Evolutionary conservation across 2,113 vertebrate genomes (phyloP).

Genomic region (Calidris pugnax): DNA sequence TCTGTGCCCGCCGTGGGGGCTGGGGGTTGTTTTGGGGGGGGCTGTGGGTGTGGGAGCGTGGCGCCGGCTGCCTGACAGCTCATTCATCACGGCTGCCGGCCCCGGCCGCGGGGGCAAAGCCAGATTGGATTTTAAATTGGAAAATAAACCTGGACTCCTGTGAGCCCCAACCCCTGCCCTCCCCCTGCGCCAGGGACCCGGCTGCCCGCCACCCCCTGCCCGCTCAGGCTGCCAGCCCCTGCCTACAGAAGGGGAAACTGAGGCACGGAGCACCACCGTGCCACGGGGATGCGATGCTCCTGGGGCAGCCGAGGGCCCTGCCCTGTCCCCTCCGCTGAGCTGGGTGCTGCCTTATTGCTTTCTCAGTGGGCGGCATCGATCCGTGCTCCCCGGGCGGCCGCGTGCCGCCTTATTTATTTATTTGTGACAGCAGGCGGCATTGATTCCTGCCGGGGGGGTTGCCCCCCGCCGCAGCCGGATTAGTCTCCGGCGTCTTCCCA

Average conservation of each 20-base stretch:
- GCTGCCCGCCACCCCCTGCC: not conserved
- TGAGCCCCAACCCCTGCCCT: not conserved
- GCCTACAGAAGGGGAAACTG: not conserved
- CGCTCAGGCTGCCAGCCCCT: not conserved
- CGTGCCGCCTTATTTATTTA: slow-evolving; percentile 49
- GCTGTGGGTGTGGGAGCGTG: not conserved
- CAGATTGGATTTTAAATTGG: slow-evolving; percentile 78
- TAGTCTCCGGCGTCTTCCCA: not conserved
- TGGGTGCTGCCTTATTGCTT: not conserved
- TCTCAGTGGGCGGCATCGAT: slow-evolving; percentile 13
- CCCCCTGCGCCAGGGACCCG: accelerated
- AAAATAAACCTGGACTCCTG: slow-evolving; percentile 40
- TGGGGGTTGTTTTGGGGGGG: not conserved
- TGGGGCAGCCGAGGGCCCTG: not conserved
- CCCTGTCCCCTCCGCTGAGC: not conserved
- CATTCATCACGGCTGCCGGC: slow-evolving; percentile 70
- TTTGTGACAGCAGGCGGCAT: slow-evolving; percentile 30
- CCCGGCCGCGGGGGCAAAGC: slow-evolving; percentile 44
- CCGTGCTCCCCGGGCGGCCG: not conserved
- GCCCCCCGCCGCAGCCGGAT: not conserved
- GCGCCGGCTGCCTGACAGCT: slow-evolving; percentile 1
- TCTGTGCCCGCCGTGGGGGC: not conserved
- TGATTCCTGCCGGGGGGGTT: not conserved
- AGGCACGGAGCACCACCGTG: accelerated
- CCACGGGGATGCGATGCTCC: accelerated